phyloP scores from a whole-genome alignment of 2,113 vertebrate species.

The Orycteropus afer region DNA sequence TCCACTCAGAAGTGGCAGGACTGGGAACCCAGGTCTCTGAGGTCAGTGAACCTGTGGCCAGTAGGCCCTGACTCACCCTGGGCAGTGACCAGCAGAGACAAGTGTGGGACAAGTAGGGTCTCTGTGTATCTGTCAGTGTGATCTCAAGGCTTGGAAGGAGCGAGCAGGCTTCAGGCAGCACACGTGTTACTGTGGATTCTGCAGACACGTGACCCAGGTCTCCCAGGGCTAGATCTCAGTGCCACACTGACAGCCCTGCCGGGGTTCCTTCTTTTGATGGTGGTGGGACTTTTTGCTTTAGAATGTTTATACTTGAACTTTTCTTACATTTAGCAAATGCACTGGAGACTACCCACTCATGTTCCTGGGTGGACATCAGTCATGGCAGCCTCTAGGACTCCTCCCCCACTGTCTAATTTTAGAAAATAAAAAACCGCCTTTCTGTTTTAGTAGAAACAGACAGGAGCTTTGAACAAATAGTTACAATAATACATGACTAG shows the following conservation, averaged over 20 bases:
- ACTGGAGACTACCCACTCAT: neutral
- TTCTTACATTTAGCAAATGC: neutral
- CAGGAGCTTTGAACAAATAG: neutral
- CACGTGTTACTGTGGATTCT: accelerated
- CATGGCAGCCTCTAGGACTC: neutral
- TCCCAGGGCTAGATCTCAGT: neutral
- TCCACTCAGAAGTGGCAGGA: neutral
- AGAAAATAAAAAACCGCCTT: neutral
- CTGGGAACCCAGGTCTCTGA: no score
- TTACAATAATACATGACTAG: accelerated
- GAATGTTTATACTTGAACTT: neutral
- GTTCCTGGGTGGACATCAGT: neutral
- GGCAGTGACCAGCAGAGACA: no score
- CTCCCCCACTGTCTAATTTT: neutral
- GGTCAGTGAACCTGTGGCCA: neutral
- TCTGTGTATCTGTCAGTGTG: no score
- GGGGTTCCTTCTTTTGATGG: neutral
- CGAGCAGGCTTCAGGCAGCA: neutral
- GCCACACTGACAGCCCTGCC: neutral
- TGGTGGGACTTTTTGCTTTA: neutral
- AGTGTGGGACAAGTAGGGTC: no score
- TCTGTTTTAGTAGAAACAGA: neutral
- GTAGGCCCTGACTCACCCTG: neutral
- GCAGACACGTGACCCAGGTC: neutral
- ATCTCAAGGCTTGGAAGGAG: no score